Evolutionary conservation across 2,888 invertebrate species (phyloP).

Genomic region (Kuschelorhynchus macadamiae): DNA sequence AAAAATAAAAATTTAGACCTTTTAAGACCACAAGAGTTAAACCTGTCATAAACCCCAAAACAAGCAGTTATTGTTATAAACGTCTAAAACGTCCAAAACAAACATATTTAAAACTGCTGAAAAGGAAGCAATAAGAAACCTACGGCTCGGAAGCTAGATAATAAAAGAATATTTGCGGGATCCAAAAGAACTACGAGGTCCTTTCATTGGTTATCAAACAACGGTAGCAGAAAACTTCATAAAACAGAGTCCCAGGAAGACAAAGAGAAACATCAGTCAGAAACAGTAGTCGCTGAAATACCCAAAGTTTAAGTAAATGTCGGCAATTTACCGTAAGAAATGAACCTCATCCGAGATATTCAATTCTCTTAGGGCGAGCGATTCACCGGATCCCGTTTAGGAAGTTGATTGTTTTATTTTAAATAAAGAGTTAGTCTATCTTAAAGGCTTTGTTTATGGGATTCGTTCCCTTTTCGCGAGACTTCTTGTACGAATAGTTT

Average conservation of each 20-base stretch:
- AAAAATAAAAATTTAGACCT: too few relatives aligned
- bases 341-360: conserved; percentile 52
- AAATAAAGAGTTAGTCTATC: conserved; percentile 42
- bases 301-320: conserved; percentile 48
- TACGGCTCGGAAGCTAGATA: conserved; percentile 40
- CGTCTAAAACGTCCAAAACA: too few relatives aligned
- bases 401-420: conserved; percentile 45
- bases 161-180: conserved; percentile 36
- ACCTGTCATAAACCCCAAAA: too few relatives aligned
- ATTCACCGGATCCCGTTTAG: conserved; percentile 37
- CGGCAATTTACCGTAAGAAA: conserved; percentile 51
- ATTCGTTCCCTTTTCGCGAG: conserved; percentile 14
- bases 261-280: conserved; percentile 44
- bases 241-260: conserved; percentile 26
- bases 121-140: conserved; percentile 31
- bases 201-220: conserved; percentile 35
- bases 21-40: too few relatives aligned
- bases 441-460: conserved; percentile 42
- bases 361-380: conserved; percentile 47
- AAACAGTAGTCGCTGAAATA: conserved; percentile 46
- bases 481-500: neutral
- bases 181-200: conserved; percentile 12
- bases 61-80: too few relatives aligned
- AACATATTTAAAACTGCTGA: neutral
- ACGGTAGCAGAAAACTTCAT: conserved; percentile 28